phyloP scores from a whole-genome alignment of 2,888 invertebrate genomes.

The Atrina japonica region DNA sequence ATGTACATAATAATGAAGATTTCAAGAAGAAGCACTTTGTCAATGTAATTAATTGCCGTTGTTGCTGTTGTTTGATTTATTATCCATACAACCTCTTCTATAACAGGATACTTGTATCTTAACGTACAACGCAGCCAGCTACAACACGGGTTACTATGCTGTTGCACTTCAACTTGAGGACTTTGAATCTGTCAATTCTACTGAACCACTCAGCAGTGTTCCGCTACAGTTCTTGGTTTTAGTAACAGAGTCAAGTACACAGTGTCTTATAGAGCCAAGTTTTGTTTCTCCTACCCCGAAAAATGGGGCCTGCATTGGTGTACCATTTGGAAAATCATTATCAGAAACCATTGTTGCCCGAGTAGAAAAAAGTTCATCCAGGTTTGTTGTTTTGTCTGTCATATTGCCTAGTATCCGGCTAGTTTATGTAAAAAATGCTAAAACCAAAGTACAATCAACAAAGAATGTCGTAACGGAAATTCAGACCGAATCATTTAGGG shows the following conservation, averaged over 20 bases:
- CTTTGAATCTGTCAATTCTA: not conserved
- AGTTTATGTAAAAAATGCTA: no score
- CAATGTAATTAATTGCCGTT: no score
- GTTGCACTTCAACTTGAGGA: conserved; percentile 9
- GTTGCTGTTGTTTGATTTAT: no score
- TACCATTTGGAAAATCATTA: not conserved
- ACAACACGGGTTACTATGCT: not conserved
- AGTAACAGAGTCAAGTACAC: not conserved
- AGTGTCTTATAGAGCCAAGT: not conserved
- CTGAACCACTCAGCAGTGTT: conserved; percentile 5
- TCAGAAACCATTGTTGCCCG: conserved; percentile 2
- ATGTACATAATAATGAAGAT: no score
- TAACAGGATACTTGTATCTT: conserved; percentile 1
- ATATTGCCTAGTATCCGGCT: no score
- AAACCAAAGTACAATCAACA: no score
- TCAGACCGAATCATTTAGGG: no score
- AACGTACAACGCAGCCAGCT: not conserved
- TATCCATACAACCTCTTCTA: no score
- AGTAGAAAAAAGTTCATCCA: no score
- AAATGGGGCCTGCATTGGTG: not conserved
- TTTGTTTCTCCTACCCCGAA: conserved; percentile 12
- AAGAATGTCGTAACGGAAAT: no score
- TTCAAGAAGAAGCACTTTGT: no score
- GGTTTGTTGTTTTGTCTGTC: no score
- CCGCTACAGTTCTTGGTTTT: conserved; percentile 7